Conservation (phyloP, 2,888 invertebrate species). For the Cheilosia grossa region DNA sequence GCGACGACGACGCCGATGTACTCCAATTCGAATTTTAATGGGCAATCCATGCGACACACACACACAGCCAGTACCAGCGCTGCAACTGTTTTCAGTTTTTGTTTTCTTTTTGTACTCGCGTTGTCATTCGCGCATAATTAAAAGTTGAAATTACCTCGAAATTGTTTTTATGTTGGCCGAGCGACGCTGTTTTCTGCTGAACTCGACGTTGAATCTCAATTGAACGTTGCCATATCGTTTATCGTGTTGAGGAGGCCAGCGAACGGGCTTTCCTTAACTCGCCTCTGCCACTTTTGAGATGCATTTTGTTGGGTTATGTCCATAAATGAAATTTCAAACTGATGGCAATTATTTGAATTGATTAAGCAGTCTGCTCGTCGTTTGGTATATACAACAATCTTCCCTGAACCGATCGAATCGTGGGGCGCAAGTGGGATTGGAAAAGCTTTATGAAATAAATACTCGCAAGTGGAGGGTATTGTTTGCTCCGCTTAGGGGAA, state of each 20-base stretch:
- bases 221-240: slow-evolving; percentile 41
- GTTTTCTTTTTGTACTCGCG: slow-evolving; percentile 30
- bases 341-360: slow-evolving; percentile 37
- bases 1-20: slow-evolving; percentile 14
- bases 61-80: slow-evolving; percentile 9
- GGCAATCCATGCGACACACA: slow-evolving; percentile 50
- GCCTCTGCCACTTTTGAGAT: slow-evolving; percentile 7
- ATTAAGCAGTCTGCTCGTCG: no score
- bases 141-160: slow-evolving; percentile 66
- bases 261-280: background rate
- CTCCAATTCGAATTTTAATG: slow-evolving; percentile 65
- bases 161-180: slow-evolving; percentile 51
- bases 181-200: slow-evolving; percentile 18
- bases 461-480: slow-evolving; percentile 6
- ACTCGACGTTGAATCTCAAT: slow-evolving; percentile 50
- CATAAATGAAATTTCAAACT: slow-evolving; percentile 40
- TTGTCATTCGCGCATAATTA: slow-evolving; percentile 71
- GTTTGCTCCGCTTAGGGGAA: slow-evolving; percentile 27
- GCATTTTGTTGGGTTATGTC: slow-evolving; percentile 37
- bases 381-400: no score
- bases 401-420: background rate
- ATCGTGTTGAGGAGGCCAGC: background rate
- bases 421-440: background rate
- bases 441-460: slow-evolving; percentile 36
- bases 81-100: slow-evolving; percentile 22